Evolutionary conservation across 92 coral and sea anemone species (phyloP), one percentile per base, ranked within the genome.

Genomic region (Meandrina meandrites): DNA sequence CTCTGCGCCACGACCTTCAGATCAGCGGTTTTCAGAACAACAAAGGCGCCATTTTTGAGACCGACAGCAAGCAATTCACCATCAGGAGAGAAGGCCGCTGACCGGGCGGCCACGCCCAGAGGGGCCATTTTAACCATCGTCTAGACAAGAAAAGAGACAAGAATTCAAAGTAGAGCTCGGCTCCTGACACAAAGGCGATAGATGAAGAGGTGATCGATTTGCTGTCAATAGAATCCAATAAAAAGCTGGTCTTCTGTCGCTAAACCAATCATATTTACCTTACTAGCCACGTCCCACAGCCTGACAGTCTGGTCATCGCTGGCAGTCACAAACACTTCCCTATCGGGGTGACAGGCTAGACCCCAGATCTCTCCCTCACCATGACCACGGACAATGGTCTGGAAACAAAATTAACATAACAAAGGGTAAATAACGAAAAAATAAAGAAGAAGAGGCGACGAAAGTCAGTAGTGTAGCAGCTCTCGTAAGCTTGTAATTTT

Each of bases 321-420:
- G 1, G 96, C 99, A 10, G 98, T 92, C 40, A 92, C 96, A 88
- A 97, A 95, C 40, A 95, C 92, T 67, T 97, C 99, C 66, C 94
- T 92, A 27, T 97, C 99, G 0, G 99, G 98, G 77, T 97, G 99
- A 64, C 97, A 93, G 40, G 94, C 98, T 76, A 97, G 88, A 48
- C 99, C 99, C 99, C 99, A 97, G 89, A 97, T 95, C 93, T 97
- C 99, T 51, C 99, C 99, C 79, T 97, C 99, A 1, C 96, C 95
- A 82, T 97, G 99, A 18, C 98, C 98, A 82, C 91, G 93, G 53
- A 97, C 91, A 36, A 97, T 93, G 34, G 91, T 84, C 98, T 96
- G 88, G 51, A 58, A 67, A 81, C 36, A 64, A 78, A 31, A 40
- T 47, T 42, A 42, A 47, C n/a, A 50, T 0, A 18, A 10, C 66